phyloP scores from a whole-genome alignment of 2,113 vertebrate genomes.

The Deroptyus accipitrinus region DNA sequence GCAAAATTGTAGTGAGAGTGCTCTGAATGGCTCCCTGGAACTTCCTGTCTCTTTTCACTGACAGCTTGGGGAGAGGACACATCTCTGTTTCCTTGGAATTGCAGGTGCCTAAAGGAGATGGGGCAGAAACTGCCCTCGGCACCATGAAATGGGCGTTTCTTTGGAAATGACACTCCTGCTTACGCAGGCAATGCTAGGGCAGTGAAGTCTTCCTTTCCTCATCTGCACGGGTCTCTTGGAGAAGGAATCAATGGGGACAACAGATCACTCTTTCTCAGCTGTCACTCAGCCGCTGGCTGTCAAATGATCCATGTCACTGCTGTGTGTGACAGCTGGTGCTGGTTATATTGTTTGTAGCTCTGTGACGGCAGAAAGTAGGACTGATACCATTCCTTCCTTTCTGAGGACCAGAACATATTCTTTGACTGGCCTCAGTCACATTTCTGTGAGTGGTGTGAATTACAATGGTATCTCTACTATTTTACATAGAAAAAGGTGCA shows the following conservation, averaged over 20 bases:
- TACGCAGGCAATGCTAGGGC: not conserved
- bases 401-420: not conserved
- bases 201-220: not conserved
- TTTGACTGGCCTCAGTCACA: not conserved
- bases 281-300: not conserved
- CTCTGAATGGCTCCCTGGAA: not conserved
- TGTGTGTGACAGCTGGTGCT: not conserved
- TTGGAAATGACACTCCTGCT: not conserved
- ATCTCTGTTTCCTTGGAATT: not conserved
- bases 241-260: not conserved
- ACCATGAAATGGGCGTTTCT: not conserved
- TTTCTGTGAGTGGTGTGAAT: not conserved
- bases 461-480: not conserved
- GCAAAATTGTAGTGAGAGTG: not conserved
- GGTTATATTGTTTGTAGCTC: not conserved
- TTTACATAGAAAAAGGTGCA: not conserved
- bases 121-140: fast-evolving
- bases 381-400: not conserved
- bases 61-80: not conserved
- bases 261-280: not conserved
- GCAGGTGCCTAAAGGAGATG: not conserved
- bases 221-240: not conserved
- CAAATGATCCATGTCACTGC: not conserved
- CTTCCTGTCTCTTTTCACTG: not conserved
- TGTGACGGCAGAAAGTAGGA: not conserved